Evolutionary conservation across 2,888 invertebrate species (phyloP), one percentile per base, ranked within the genome.

Genomic region (Mythimna loreyi): DNA sequence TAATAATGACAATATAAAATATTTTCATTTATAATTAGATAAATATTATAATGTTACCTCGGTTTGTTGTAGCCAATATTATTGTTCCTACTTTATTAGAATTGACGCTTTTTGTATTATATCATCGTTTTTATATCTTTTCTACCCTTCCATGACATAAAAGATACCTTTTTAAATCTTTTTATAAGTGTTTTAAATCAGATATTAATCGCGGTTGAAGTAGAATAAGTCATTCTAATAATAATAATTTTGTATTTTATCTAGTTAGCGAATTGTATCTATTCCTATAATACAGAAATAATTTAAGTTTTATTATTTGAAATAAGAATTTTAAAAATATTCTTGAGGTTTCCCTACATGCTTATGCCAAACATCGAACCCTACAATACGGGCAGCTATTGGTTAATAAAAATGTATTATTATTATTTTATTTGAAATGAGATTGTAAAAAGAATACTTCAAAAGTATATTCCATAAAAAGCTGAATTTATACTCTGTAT

Each of bases 1-100:
- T n/a, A n/a, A n/a, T n/a, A n/a, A n/a, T n/a, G 81, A 77, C 66
- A 77, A 77, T 82, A 69, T 82, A 59, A 49, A 52, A 65, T 66
- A 56, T 55, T 68, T 61, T 45, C 21, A 2, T 72, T 68, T 75
- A 36, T 56, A 53, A n/a, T 43, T 80, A 70, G 36, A 56, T 65
- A 68, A 43, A 61, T 66, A 60, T 62, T 56, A 56, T 3, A 62
- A 64, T 23, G n/a, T 75, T 75, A 75, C 50, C 70, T 65, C 58
- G 23, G n/a, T 80, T 69, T 43, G 23, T 30, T 11, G 21, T 57
- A 68, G 60, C n/a, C 65, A 63, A 40, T 64, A 52, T 43, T 21
- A 58, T 65, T 68, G 57, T 70, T 76, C 50, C 71, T 61, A 67
- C n/a, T 67, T 66, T 60, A 49, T 40, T 62, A 58, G 21, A 43